Evolutionary conservation across 2,888 invertebrate species (phyloP), one percentile per base, ranked within the genome.

Genomic region (Peribatodes rhomboidaria): DNA sequence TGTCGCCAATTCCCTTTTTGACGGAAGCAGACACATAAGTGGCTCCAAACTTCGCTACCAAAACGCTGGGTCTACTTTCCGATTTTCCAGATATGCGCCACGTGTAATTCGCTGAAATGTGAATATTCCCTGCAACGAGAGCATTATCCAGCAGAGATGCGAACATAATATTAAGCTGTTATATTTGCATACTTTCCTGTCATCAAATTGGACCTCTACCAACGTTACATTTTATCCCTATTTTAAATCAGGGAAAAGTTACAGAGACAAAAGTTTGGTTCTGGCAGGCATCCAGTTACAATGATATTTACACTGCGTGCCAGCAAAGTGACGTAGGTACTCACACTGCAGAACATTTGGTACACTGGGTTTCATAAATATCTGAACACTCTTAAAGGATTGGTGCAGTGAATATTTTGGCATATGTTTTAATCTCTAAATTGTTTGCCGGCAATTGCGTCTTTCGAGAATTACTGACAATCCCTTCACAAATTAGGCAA

Each of bases 281-380:
- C 77, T 85, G 84, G 84, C 84, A 68, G 46, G 58, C 65, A 66
- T 79, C 83, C 85, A 86, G 81, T 83, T 81, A 82, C 82, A 83
- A 74, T 77, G 69, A 75, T 77, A 79, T 80, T 77, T 77, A 80
- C 77, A 71, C 58, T 70, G 72, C 70, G 68, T 75, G 79, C 80
- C 81, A 79, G 71, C 54, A 54, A n/a, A 33, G 58, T 76, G 69
- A 74, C 63, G 67, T n/a, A n/a, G n/a, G n/a, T 69, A 69, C 59
- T 54, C 35, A 60, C 50, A 42, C 58, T 70, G 65, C 53, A 62
- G 58, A 47, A 37, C 50, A 46, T 60, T 61, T 61, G 52, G 39
- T 61, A 52, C 56, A 47, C 42, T 16, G 11, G 44, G 11, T 55
- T 60, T 52, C 37, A 55, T 50, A 54, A 55, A 59, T 64, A 63